phyloP scores from a whole-genome alignment of 1,140 invertebrate genomes.

The Meloidogyne hapla region DNA sequence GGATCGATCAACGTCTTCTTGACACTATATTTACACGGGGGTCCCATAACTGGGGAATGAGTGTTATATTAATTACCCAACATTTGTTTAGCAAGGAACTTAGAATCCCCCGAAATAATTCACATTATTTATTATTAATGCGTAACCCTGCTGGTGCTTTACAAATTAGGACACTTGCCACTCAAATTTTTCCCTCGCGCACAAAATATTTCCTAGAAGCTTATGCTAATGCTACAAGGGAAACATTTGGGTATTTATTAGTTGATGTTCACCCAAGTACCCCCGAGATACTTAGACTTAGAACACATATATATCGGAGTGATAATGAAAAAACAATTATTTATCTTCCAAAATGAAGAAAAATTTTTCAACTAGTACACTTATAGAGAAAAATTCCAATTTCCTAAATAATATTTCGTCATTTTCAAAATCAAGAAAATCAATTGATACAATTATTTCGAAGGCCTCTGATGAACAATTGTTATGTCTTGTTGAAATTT shows the following conservation, averaged over 20 bases:
- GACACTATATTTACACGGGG: slow-evolving; percentile 31
- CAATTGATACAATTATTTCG: background rate
- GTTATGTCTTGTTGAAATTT: slow-evolving; percentile 28
- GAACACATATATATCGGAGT: slow-evolving; percentile 32
- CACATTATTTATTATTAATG: slow-evolving; percentile 39
- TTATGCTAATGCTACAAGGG: slow-evolving; percentile 31
- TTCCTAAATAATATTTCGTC: no score
- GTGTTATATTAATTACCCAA: slow-evolving; percentile 32
- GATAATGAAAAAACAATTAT: background rate
- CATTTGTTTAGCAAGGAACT: slow-evolving; percentile 37
- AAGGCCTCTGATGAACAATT: slow-evolving; percentile 20
- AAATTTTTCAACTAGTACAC: background rate
- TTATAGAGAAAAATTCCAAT: no score
- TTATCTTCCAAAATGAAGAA: background rate
- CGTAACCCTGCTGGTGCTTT: slow-evolving; percentile 34
- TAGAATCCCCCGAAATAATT: slow-evolving; percentile 29
- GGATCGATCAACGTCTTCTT: slow-evolving; percentile 18
- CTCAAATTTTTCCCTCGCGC: slow-evolving; percentile 25
- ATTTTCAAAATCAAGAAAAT: no score
- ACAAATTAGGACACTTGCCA: slow-evolving; percentile 16
- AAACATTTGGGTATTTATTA: slow-evolving; percentile 30
- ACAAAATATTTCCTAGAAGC: slow-evolving; percentile 31
- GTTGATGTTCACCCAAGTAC: slow-evolving; percentile 33
- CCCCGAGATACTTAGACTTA: slow-evolving; percentile 5
- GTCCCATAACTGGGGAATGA: slow-evolving; percentile 36